These are phyloP conservation scores for Corythornis cristatus DNA, from an alignment of 2,113 vertebrate genomes.

Conservation along the genomic window DNA sequence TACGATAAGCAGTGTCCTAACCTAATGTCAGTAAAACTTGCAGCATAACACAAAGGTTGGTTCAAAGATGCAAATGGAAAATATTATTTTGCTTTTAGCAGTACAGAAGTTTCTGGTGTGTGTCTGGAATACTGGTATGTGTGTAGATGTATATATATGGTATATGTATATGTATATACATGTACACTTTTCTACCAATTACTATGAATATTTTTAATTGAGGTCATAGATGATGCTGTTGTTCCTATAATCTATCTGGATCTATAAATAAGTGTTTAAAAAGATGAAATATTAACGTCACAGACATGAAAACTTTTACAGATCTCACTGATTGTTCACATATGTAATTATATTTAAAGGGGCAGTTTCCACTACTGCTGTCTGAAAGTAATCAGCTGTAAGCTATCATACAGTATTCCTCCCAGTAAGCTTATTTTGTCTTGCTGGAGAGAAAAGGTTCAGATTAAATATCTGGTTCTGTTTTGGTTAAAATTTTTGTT, in stretches of 20 bases:
- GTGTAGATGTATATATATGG: neutral
- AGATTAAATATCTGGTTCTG: neutral
- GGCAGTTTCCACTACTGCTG: constrained; percentile 17
- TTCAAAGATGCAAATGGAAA: constrained; percentile 14
- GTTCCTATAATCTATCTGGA: neutral
- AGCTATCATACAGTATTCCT: neutral
- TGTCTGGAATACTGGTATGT: neutral
- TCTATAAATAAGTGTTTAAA: constrained; percentile 26
- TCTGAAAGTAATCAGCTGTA: neutral
- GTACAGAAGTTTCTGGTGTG: neutral
- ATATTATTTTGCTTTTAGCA: neutral
- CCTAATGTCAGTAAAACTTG: neutral
- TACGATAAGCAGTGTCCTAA: constrained; percentile 17
- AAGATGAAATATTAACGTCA: constrained; percentile 38
- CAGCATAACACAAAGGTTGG: neutral
- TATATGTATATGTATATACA: neutral
- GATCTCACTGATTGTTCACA: constrained; percentile 31
- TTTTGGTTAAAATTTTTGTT: neutral
- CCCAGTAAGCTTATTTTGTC: neutral
- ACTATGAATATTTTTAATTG: neutral
- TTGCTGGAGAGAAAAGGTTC: neutral
- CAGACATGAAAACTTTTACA: constrained; percentile 3
- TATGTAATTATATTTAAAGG: constrained; percentile 37
- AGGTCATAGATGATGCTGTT: neutral
- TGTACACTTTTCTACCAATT: neutral